These are phyloP conservation scores for Cheirogaleus major DNA, from an alignment of 2,797 vertebrate species.

Conservation along the genomic window DNA sequence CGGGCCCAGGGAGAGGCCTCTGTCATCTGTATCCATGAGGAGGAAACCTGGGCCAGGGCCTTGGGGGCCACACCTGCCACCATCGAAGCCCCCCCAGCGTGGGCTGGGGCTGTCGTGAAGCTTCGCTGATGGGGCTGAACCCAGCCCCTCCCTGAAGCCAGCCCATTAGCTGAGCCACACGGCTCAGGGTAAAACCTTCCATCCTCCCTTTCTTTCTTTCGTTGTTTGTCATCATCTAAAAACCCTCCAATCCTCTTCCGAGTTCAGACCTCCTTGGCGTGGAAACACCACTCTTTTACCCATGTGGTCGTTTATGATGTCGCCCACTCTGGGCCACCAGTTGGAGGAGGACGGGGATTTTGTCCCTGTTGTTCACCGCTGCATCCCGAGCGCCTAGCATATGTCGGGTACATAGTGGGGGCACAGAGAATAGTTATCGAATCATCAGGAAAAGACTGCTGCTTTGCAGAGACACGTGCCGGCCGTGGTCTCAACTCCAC, in stretches of 20 bases:
- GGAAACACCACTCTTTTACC: not conserved
- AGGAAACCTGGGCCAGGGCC: not conserved
- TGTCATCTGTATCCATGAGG: not conserved
- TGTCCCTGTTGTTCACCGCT: not conserved
- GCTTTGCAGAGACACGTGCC: not conserved
- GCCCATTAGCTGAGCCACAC: not conserved
- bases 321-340: not conserved
- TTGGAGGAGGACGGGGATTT: not conserved
- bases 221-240: not conserved
- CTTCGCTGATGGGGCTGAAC: fast-evolving
- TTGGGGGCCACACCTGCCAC: not conserved
- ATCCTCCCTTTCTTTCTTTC: not conserved
- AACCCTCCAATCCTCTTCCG: not conserved
- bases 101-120: not conserved
- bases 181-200: not conserved
- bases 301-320: too few relatives aligned
- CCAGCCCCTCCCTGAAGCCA: not conserved
- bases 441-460: not conserved
- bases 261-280: not conserved
- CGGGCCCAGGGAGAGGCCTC: fast-evolving
- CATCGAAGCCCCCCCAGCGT: too few relatives aligned
- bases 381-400: not conserved
- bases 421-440: not conserved
- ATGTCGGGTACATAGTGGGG: not conserved
- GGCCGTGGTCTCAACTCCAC: not conserved